phyloP scores from a whole-genome alignment of 2,797 vertebrate species.

The Adelosebastes latens region DNA sequence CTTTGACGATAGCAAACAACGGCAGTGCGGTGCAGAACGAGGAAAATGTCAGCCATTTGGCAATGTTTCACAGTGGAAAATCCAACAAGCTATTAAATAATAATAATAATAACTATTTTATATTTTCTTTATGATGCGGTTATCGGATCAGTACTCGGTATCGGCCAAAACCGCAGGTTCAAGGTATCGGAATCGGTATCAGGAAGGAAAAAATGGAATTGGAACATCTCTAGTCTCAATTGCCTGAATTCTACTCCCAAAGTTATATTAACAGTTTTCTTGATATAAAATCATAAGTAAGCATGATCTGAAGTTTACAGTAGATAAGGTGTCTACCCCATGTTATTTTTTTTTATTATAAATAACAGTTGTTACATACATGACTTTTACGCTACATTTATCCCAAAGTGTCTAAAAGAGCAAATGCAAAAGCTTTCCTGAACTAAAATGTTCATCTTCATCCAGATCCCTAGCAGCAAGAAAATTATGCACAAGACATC shows the following conservation, averaged over 20 bases:
- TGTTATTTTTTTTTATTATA: not conserved
- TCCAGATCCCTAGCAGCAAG: not conserved
- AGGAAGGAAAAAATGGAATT: no score
- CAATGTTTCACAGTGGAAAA: no score
- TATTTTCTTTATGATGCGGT: no score
- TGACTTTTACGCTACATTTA: not conserved
- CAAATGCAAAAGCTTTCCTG: not conserved
- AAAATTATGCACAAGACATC: conserved; percentile 41
- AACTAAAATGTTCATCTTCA: conserved; percentile 35
- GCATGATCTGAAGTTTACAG: not conserved
- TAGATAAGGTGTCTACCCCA: not conserved
- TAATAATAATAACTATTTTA: no score
- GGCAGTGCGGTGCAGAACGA: no score
- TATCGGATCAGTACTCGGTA: no score
- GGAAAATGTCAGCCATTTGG: no score
- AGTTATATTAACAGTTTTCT: not conserved
- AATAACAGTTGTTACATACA: not conserved
- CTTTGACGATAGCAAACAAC: no score
- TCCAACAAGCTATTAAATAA: no score
- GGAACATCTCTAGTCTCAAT: not conserved
- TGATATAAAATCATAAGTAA: not conserved
- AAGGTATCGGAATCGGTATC: no score
- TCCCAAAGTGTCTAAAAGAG: not conserved
- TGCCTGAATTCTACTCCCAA: not conserved
- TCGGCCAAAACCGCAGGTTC: no score